Base-by-base conservation (phyloP, 2,113 vertebrate genomes). In the Mus pahari region DNA sequence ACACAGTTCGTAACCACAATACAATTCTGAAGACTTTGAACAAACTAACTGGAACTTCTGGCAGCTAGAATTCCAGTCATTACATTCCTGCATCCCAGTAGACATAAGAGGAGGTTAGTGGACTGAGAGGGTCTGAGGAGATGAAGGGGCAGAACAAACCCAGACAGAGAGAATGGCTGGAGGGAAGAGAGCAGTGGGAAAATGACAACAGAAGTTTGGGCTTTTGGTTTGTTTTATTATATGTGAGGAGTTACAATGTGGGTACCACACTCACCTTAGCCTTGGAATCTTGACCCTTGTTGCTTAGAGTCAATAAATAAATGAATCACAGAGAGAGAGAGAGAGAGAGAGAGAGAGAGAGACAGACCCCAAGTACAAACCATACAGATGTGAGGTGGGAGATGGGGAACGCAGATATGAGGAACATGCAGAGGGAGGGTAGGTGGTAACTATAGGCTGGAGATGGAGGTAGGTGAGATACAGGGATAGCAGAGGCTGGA, bases 371-470 rank as follows among this genome's bases (percentile, higher is more conserved):
- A 45, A 68, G 31, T 53, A 0, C 22, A 26, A 84, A 7, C 13
- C 16, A 4, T 31, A 1, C 0, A 28, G 60, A n/a, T 39, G n/a
- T 9, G 62, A 55, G 45, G 7, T 28, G 1, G 9, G 50, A 64
- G n/a, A 16, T 26, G 0, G 48, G 4, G 5, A 1, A 1, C n/a
- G 1, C 33, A 58, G 16, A 9, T 7, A 39, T 45, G 66, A 70
- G 70, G 3, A 16, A 19, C 4, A 7, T 12, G 50, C 39, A 0
- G 0, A 62, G 75, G 28, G 14, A 3, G 33, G 64, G 74, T 16
- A 3, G 39, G 50, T 36, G 2, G 50, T 0, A 8, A 7, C 33
- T 39, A 3, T 24, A 2, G 7, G 16, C 1, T 3, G 4, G 2
- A 7, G 5, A 19, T 42, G 81, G 55, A 7, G 0, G 17, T 8